These are phyloP conservation scores for Semnopithecus entellus DNA, from an alignment of 2,113 vertebrate genomes.

Conservation along the genomic window DNA sequence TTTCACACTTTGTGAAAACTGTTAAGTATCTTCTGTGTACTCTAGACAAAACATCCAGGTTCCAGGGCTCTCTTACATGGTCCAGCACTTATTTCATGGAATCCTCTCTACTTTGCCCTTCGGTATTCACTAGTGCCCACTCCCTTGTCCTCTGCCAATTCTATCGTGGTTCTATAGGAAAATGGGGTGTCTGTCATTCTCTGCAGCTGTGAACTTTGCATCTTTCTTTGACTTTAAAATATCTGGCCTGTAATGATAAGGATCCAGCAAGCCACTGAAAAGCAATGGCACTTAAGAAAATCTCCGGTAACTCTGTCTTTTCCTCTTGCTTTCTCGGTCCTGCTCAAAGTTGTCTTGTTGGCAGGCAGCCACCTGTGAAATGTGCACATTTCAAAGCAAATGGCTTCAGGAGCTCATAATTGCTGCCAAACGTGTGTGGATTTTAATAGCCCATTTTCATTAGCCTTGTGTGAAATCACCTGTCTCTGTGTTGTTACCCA, in stretches of 20 bases:
- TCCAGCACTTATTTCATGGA: fast-evolving
- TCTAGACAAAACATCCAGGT: not conserved
- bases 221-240: slow-evolving; percentile 12
- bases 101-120: not conserved
- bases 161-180: not conserved
- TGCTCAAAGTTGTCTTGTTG: slow-evolving; percentile 52
- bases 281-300: not conserved
- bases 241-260: not conserved
- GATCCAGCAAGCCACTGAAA: not conserved
- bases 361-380: slow-evolving; percentile 69
- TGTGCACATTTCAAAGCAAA: slow-evolving; percentile 66
- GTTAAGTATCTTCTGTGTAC: not conserved
- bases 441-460: slow-evolving; percentile 80
- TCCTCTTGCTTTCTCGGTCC: slow-evolving; percentile 17
- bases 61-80: not conserved
- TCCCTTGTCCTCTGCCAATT: not conserved
- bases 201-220: not conserved
- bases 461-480: slow-evolving; percentile 79
- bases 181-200: not conserved
- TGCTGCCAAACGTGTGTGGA: slow-evolving; percentile 69
- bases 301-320: not conserved
- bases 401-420: slow-evolving; percentile 72
- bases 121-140: not conserved
- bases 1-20: not conserved
- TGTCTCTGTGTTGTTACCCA: slow-evolving; percentile 77